Conservation (phyloP, 2,888 invertebrate species). For the Drosophila eohydei region DNA sequence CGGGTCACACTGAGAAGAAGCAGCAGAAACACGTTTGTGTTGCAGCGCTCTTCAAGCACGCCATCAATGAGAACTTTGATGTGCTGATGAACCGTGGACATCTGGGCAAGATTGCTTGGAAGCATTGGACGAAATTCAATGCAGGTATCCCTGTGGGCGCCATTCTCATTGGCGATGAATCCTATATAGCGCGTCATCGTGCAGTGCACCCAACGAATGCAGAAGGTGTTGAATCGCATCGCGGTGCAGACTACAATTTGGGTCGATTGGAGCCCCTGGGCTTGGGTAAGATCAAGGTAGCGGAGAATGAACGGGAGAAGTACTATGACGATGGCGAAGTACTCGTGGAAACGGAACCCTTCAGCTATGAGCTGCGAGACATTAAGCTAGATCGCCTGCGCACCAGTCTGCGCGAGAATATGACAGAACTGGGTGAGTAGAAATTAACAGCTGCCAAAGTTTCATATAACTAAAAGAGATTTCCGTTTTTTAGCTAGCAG, state of each 20-base stretch:
- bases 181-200: conserved; percentile 86
- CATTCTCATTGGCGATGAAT: conserved; percentile 85
- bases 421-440: conserved; percentile 86
- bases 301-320: conserved; percentile 87
- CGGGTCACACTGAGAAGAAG: conserved; percentile 86
- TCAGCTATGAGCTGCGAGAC: conserved; percentile 90
- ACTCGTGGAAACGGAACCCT: conserved; percentile 92
- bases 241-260: conserved; percentile 85
- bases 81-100: conserved; percentile 91
- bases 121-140: conserved; percentile 89
- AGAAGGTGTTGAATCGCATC: conserved; percentile 60
- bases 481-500: conserved; percentile 73
- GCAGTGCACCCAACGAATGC: conserved; percentile 45
- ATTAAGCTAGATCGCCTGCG: conserved; percentile 87
- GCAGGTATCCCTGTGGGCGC: conserved; percentile 88
- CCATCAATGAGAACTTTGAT: conserved; percentile 88
- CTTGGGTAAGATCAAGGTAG: conserved; percentile 89
- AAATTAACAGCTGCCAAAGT: background rate
- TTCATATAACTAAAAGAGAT: background rate
- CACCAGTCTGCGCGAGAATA: conserved; percentile 86
- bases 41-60: conserved; percentile 87
- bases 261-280: conserved; percentile 90
- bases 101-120: conserved; percentile 91
- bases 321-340: conserved; percentile 90
- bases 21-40: conserved; percentile 88